These are phyloP conservation scores for Muntiacus reevesi DNA, from an alignment of 2,113 vertebrate species.

Conservation along the genomic window DNA sequence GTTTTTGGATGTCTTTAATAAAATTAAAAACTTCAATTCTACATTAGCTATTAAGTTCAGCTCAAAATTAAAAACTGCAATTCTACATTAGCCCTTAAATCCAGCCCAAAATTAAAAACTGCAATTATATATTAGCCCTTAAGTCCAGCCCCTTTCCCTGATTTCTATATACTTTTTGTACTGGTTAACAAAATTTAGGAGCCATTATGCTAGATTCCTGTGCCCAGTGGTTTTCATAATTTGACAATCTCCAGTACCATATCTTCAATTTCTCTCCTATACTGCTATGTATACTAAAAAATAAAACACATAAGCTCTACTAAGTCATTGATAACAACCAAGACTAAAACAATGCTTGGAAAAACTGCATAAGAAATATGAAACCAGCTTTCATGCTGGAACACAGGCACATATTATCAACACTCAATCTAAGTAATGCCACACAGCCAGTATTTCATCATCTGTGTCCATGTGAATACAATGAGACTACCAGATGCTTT, in stretches of 20 bases:
- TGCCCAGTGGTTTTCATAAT: not conserved
- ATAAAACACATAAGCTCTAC: not conserved
- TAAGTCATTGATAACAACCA: not conserved
- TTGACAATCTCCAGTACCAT: not conserved
- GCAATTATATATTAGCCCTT: not conserved
- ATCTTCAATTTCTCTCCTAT: not conserved
- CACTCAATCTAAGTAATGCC: not conserved
- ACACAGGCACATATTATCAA: not conserved
- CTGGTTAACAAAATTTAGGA: not conserved
- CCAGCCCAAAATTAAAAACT: not conserved
- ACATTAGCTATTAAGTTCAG: not conserved
- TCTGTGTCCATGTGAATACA: not conserved
- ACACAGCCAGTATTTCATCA: not conserved
- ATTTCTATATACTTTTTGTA: not conserved
- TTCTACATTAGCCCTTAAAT: too few relatives aligned
- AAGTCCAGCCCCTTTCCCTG: not conserved
- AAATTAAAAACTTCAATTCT: conserved; percentile 9
- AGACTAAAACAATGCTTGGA: not conserved
- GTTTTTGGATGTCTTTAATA: not conserved
- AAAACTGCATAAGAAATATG: not conserved
- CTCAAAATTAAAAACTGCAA: too few relatives aligned
- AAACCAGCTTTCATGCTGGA: not conserved
- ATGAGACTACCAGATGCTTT: not conserved
- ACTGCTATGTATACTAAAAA: not conserved
- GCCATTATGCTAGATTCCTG: not conserved